A percentile compares a stretch with the other conserved stretches of the same genome.
Conservation (phyloP, 2,113 vertebrate genomes). For the Oncorhynchus masou region DNA sequence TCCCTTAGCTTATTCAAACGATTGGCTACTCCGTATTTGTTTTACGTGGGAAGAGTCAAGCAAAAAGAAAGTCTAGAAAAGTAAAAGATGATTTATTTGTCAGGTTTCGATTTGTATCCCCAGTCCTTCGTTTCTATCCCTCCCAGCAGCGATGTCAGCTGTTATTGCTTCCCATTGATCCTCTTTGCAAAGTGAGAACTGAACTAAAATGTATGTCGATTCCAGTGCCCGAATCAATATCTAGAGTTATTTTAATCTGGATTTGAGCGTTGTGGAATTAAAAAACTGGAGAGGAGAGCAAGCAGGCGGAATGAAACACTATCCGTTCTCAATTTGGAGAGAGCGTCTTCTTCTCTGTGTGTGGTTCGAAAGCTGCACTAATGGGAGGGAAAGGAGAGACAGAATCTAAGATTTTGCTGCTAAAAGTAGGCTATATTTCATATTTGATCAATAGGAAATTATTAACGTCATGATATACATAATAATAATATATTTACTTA, state of each 20-base stretch:
- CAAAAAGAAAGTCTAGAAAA: constrained; percentile 69
- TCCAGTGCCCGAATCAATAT: constrained; percentile 93
- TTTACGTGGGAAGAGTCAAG: constrained; percentile 49
- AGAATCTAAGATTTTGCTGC: background rate
- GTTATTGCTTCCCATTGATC: constrained; percentile 98
- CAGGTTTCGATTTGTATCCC: constrained; percentile 90
- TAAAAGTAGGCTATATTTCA: background rate
- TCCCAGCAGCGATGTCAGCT: constrained; percentile 91
- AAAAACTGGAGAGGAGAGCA: constrained; percentile 77
- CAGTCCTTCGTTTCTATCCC: constrained; percentile 56
- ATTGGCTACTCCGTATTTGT: constrained; percentile 22
- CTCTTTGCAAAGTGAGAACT: constrained; percentile 93
- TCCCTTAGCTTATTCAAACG: background rate
- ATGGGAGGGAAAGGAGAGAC: background rate
- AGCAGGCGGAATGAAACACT: constrained; percentile 52
- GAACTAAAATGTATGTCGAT: constrained; percentile 99
- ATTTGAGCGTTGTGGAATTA: constrained; percentile 83
- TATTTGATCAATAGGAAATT: constrained; percentile 13
- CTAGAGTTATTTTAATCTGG: constrained; percentile 92
- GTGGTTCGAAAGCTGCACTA: background rate
- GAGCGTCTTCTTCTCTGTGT: constrained; percentile 2
- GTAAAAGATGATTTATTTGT: constrained; percentile 91
- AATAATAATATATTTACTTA: constrained; percentile 1
- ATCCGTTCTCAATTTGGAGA: constrained; percentile 39
- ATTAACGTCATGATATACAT: constrained; percentile 27